phyloP scores from a whole-genome alignment of 2,888 invertebrate genomes.

The Oscheius sp. region DNA sequence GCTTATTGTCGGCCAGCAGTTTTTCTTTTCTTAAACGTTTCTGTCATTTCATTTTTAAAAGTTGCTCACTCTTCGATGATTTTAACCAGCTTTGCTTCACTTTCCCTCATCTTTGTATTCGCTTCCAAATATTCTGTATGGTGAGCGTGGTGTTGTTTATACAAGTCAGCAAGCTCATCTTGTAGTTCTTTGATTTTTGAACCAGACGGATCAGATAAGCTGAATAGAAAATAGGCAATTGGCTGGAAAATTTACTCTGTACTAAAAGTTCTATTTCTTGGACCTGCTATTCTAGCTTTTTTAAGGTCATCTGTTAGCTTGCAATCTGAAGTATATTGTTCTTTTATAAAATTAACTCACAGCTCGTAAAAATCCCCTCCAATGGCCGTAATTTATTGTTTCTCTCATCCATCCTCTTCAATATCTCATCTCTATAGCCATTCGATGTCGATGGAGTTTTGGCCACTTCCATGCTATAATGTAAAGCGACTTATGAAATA shows the following conservation, averaged over 20 bases:
- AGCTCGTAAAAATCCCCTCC: conserved; percentile 24
- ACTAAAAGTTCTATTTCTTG: neutral
- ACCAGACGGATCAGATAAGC: conserved; percentile 6
- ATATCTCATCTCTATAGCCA: conserved; percentile 25
- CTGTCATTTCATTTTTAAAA: neutral
- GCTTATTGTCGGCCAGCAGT: conserved; percentile 27
- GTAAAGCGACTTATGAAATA: too few relatives aligned
- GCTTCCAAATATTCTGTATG: conserved; percentile 54
- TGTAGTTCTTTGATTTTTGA: conserved; percentile 37
- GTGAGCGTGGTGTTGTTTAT: conserved; percentile 57
- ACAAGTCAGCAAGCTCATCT: conserved; percentile 51
- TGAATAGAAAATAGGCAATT: neutral
- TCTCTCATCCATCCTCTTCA: conserved; percentile 14
- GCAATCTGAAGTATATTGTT: neutral
- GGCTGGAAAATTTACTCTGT: neutral
- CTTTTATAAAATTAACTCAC: conserved; percentile 8
- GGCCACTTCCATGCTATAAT: neutral
- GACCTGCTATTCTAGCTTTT: neutral
- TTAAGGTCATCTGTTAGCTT: neutral
- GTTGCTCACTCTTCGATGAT: conserved; percentile 31
- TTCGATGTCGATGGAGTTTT: conserved; percentile 7
- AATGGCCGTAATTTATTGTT: conserved; percentile 8
- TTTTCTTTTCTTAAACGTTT: conserved; percentile 36
- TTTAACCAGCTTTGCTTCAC: conserved; percentile 21
- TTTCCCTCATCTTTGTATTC: conserved; percentile 25